Conservation (phyloP, 2,888 invertebrate genomes). For the Eristalinus sepulchralis region DNA sequence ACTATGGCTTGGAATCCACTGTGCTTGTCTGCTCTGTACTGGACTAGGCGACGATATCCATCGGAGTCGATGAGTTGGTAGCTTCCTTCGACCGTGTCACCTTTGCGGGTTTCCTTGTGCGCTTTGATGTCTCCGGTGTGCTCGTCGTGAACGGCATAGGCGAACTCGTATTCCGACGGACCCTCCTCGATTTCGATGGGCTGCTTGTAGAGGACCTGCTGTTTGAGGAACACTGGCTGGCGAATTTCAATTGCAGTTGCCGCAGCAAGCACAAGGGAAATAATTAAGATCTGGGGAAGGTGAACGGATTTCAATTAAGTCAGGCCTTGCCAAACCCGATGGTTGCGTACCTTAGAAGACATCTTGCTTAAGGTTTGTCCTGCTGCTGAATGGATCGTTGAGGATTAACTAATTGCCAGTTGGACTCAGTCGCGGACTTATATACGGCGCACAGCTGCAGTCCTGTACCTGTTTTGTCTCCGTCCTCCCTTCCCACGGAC, state of each 20-base stretch:
- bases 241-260: slow-evolving; percentile 73
- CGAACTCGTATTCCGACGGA: slow-evolving; percentile 81
- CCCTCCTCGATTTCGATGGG: slow-evolving; percentile 76
- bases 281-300: slow-evolving; percentile 72
- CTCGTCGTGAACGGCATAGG: slow-evolving; percentile 81
- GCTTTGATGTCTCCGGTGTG: slow-evolving; percentile 82
- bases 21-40: slow-evolving; percentile 82
- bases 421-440: slow-evolving; percentile 33
- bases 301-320: neutral
- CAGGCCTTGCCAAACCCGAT: neutral
- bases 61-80: slow-evolving; percentile 82
- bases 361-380: neutral
- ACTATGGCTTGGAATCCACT: slow-evolving; percentile 83
- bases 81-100: slow-evolving; percentile 82
- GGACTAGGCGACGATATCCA: slow-evolving; percentile 82
- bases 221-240: slow-evolving; percentile 31
- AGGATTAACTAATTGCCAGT: slow-evolving; percentile 46
- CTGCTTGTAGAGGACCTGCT: slow-evolving; percentile 30
- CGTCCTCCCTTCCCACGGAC: neutral
- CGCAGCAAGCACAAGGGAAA: slow-evolving; percentile 71
- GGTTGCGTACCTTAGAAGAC: slow-evolving; percentile 12
- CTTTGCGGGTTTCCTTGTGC: slow-evolving; percentile 82
- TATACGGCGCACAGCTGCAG: slow-evolving; percentile 32
- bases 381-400: slow-evolving; percentile 19
- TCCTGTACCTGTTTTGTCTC: slow-evolving; percentile 37